Evolutionary conservation across 2,113 vertebrate genomes (phyloP).

Genomic region (Saiga tatarica): DNA sequence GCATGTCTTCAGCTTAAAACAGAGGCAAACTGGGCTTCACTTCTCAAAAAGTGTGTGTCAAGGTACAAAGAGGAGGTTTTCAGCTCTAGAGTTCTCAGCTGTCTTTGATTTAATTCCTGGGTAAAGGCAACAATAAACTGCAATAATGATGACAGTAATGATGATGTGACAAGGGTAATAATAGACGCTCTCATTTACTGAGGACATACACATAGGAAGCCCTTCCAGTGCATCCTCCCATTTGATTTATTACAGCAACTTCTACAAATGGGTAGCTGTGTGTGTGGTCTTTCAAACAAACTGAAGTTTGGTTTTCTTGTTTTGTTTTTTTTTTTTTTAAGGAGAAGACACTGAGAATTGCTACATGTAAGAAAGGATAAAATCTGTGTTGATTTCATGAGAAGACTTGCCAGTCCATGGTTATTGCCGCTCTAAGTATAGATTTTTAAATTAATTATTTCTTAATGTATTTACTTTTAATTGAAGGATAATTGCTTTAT

Average conservation of each 20-base stretch:
- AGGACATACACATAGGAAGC: background rate
- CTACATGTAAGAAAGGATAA: background rate
- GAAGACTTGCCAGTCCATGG: background rate
- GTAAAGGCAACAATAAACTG: background rate
- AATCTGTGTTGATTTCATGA: background rate
- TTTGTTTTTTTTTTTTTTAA: background rate
- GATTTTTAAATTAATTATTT: background rate
- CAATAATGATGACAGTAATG: background rate
- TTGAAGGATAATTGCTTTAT: background rate
- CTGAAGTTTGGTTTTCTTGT: background rate
- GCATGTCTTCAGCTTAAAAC: background rate
- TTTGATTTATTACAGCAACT: background rate
- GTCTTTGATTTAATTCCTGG: background rate
- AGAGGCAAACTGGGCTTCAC: background rate
- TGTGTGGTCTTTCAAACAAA: slow-evolving; percentile 28
- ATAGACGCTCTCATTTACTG: background rate
- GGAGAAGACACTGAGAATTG: background rate
- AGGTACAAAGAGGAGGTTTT: background rate
- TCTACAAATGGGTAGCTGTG: background rate
- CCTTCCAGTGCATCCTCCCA: background rate
- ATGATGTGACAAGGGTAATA: background rate
- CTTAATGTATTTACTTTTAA: background rate
- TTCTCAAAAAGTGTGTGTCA: background rate
- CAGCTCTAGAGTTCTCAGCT: background rate
- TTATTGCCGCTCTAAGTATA: background rate